Base-by-base conservation (phyloP, 1,140 invertebrate species). In the Drosophila repletoides region DNA sequence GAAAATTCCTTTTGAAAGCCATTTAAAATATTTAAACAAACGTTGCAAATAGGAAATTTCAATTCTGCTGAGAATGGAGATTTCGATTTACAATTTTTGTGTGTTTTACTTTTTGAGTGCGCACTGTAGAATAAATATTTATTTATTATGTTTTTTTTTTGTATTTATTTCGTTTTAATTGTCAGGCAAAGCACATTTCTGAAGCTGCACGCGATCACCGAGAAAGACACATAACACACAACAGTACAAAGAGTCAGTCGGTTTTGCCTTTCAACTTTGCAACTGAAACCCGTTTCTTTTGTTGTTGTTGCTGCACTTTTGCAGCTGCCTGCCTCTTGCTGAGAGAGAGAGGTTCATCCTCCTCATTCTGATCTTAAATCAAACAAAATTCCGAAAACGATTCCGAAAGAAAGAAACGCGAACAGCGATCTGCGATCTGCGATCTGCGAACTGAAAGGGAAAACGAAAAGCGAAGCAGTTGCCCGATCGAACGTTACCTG, bases 401-500 rank as follows among this genome's bases (percentile, higher is more conserved):
- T n/a, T n/a, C n/a, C n/a, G n/a, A n/a, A n/a, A n/a, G n/a, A n/a
- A n/a, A n/a, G n/a, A n/a, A n/a, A n/a, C n/a, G n/a, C n/a, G n/a
- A n/a, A n/a, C n/a, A n/a, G n/a, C n/a, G n/a, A n/a, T n/a, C n/a
- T n/a, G n/a, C n/a, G n/a, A n/a, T n/a, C n/a, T n/a, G 52, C 55
- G 69, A 43, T 33, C 9, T 22, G 21, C 19, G 21, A 58, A 83
- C 65, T 21, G 80, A 84, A 84, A 71, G 67, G 60, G 67, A 72
- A 80, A 73, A 52, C 28, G 51, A 45, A 45, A 24, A 48, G 12
- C 34, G 52, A 31, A 68, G 45, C 60, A 52, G 29, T 33, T 29
- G 48, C 71, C n/a, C n/a, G n/a, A n/a, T n/a, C n/a, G 79, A 72
- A 69, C 75, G 64, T 66, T 84, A 75, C 75, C 53, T 72, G 80